Evolutionary conservation across 2,113 vertebrate genomes (phyloP), one percentile per base, ranked within the genome.

Genomic region (Platichthys flesus): DNA sequence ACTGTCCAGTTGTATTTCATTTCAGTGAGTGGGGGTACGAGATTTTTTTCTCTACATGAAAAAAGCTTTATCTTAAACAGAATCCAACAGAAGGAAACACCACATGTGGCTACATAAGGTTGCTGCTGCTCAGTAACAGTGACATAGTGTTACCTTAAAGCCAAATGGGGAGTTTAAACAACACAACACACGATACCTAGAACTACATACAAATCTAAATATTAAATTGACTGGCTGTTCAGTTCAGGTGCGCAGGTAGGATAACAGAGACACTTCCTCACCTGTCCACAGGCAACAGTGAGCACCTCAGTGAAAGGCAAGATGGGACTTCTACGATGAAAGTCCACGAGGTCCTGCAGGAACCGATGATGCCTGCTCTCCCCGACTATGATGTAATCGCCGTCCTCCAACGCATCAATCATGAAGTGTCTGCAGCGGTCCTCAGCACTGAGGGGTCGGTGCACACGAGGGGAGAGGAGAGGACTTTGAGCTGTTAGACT

Each of bases 351-450:
- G 42, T 95, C 93, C 3, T 93, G 86, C 40, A 97, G 91, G 14
- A 84, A 91, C 28, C 26, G 21, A 55, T 97, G 92, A 2, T 1
- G 4, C 4, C 2, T 59, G 2, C 71, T 60, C 28, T 96, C 94
- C 42, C 95, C 96, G 0, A 93, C 68, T 57, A 96, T 90, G 28
- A 51, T 3, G 26, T 92, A 92, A 3, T 85, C 78, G 8, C 95
- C 94, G 0, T 91, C 90, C 6, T 90, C 80, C 52, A 90, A 20
- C 0, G 88, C 79, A 24, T 95, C 93, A 5, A 97, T 94, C 94
- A 96, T 96, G 74, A 95, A 95, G 88, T 96, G 95, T 56, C 92
- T 92, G 91, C 91, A 96, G 82, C 90, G 78, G 55, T 89, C 90
- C 0, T 45, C 54, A 5, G 75, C 87, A 60, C 96, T 95, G 72